Evolutionary conservation across 1,140 invertebrate species (phyloP).

Genomic region (Philaenus spumarius): DNA sequence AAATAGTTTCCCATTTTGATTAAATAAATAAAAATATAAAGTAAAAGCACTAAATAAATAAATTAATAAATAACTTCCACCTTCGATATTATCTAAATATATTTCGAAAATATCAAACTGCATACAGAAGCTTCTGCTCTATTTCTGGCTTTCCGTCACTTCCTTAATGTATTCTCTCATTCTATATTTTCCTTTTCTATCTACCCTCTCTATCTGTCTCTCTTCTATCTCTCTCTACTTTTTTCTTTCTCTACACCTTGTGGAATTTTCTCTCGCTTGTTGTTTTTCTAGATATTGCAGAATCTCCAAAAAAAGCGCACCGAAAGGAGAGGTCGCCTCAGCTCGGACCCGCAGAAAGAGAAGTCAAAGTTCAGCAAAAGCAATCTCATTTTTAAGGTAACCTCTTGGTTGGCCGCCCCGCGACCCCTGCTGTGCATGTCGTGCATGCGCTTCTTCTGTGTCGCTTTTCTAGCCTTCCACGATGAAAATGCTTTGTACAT

Average conservation of each 20-base stretch:
- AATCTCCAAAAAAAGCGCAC: conserved; percentile 95
- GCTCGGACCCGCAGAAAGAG: conserved; percentile 80
- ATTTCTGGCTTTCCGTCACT: conserved; percentile 18
- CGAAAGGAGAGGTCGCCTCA: conserved; percentile 85
- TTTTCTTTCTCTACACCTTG: conserved; percentile 40
- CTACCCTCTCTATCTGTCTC: conserved; percentile 22
- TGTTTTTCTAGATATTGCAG: conserved; percentile 88
- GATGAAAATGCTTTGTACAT: too few species aligned
- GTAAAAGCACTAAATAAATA: too few species aligned
- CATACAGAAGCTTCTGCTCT: conserved; percentile 10
- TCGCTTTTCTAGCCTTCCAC: too few species aligned
- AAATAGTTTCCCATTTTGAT: too few species aligned
- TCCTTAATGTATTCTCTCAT: conserved; percentile 4
- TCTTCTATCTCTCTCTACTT: conserved; percentile 34
- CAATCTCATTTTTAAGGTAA: conserved; percentile 96
- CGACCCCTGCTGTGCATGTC: conserved; percentile 4
- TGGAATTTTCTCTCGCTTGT: conserved; percentile 31
- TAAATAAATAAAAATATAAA: too few species aligned
- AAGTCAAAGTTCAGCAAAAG: conserved; percentile 82
- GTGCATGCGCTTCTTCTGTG: background rate
- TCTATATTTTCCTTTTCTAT: background rate
- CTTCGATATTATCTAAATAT: too few species aligned
- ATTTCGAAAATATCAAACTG: conserved; percentile 3
- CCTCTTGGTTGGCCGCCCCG: conserved; percentile 37
- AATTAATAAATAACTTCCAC: too few species aligned